A percentile compares a stretch with the other conserved stretches of the same genome.
Evolutionary conservation across 2,113 vertebrate species (phyloP).

Genomic region (Zosterops hypoxanthus): DNA sequence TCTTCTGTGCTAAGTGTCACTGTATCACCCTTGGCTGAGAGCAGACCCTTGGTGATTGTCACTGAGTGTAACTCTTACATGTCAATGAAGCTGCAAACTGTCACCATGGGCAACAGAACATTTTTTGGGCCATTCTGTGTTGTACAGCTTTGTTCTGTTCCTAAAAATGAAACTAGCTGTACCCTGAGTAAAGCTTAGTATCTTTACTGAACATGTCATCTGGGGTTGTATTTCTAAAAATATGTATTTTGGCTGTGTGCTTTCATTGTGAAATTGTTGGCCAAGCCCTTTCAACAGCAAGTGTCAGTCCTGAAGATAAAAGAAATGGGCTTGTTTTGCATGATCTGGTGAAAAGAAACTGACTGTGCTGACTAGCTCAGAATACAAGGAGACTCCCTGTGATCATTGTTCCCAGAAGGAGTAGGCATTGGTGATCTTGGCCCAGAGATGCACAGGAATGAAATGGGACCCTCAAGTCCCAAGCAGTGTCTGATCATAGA

Average conservation of each 20-base stretch:
- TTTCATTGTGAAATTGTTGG: slow-evolving; percentile 30
- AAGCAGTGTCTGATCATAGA: background rate
- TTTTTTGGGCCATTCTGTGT: background rate
- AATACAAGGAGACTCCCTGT: background rate
- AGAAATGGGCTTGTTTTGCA: background rate
- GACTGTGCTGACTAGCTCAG: background rate
- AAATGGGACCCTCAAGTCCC: background rate
- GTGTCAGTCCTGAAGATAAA: background rate
- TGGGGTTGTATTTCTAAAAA: background rate
- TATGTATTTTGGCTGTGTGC: background rate
- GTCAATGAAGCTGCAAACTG: slow-evolving; percentile 6
- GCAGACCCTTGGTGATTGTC: background rate
- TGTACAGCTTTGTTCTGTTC: background rate
- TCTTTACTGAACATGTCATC: background rate
- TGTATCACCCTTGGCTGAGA: background rate
- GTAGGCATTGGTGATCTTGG: background rate
- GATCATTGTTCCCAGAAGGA: background rate
- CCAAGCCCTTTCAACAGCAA: slow-evolving; percentile 24
- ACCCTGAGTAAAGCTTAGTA: background rate
- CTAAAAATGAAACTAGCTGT: background rate
- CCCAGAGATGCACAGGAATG: background rate
- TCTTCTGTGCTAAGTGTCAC: background rate
- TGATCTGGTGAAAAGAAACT: background rate
- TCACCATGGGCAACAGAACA: background rate
- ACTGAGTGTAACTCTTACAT: background rate